Evolutionary conservation across 2,888 invertebrate genomes (phyloP), one percentile per base, ranked within the genome.

Genomic region (Seira sanloemensis): DNA sequence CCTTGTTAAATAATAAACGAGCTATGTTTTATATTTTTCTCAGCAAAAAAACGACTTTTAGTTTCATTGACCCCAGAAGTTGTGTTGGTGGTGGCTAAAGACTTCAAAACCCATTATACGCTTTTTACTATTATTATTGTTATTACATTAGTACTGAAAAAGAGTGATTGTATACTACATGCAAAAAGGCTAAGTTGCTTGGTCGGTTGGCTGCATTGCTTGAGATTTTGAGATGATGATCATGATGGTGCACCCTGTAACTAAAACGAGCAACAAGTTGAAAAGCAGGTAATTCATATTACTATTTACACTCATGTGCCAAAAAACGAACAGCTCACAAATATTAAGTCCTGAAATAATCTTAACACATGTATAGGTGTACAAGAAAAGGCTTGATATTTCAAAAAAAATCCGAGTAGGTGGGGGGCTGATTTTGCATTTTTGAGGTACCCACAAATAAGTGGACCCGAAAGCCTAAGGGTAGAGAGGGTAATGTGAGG

Each of bases 1-100:
- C 76, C 71, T 78, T 75, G 69, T 79, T 71, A 79, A 84, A 79
- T 84, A 68, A 79, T 58, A 84, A 79, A 84, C 71, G 68, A 84
- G 23, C 69, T 62, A 62, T 4, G 25, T 24, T 19, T 24, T 67
- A 26, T 26, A 67, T 54, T 58, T 54, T 73, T 50, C 73, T n/a
- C n/a, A 9, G 37, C 26, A n/a, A 50, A 50, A 12, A 16, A 77
- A 37, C 73, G 78, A 87, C 87, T 88, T 86, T 88, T 88, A 80
- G 88, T 88, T 88, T 88, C 88, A 88, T 88, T 88, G 88, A 88
- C 88, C 88, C 86, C 88, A 79, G 84, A 84, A 79, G 79, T 84
- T 50, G 73, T 78, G 54, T 67, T 54, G 27, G 25, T 76, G 50
- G 18, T 68, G 18, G 37, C 23, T 50, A 50, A 46, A 12, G 7